Conservation (phyloP, 2,888 invertebrate genomes). For the Sphaerophoria rueppellii region DNA sequence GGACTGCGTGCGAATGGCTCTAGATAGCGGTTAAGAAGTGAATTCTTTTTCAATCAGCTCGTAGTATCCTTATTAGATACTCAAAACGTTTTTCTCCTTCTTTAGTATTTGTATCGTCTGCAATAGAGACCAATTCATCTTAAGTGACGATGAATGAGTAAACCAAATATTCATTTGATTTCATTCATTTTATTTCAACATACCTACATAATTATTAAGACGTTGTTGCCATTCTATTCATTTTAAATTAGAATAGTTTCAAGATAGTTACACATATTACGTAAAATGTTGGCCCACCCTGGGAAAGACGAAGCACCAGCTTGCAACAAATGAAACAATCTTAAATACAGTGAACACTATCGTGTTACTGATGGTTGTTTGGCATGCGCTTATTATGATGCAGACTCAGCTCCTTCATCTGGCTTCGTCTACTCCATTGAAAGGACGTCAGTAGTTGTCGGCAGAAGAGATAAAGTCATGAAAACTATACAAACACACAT, state of each 20-base stretch:
- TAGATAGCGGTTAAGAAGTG: too few species aligned
- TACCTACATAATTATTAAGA: too few species aligned
- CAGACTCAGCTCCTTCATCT: not conserved
- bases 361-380: not conserved
- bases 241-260: not conserved
- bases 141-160: too few species aligned
- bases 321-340: constrained; percentile 12
- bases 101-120: too few species aligned
- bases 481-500: not conserved
- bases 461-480: not conserved
- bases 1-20: too few species aligned
- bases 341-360: not conserved
- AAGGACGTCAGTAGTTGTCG: not conserved
- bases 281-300: not conserved
- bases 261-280: constrained; percentile 2
- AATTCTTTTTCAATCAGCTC: too few species aligned
- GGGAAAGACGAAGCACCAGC: not conserved
- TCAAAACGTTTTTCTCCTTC: too few species aligned
- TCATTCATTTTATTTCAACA: too few species aligned
- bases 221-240: not conserved
- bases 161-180: too few species aligned
- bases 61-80: too few species aligned
- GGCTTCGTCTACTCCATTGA: constrained; percentile 16
- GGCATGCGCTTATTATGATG: not conserved
- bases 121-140: too few species aligned